These are phyloP conservation scores for Lepisosteus osseus DNA, from an alignment of 2,113 vertebrate genomes.

Conservation along the genomic window DNA sequence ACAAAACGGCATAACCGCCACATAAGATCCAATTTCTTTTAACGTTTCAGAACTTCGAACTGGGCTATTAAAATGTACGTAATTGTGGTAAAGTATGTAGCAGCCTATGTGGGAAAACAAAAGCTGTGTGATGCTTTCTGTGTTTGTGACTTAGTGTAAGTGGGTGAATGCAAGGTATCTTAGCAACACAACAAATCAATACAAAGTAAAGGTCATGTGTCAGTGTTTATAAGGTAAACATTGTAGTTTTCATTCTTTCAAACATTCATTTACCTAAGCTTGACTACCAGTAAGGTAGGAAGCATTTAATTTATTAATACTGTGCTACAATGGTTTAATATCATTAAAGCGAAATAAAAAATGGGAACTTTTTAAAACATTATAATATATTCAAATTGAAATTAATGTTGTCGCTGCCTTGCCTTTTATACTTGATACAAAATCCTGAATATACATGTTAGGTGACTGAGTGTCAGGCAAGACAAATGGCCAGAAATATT, in stretches of 20 bases:
- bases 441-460: too few species aligned
- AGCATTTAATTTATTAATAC: slow-evolving; percentile 6
- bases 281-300: slow-evolving; percentile 20
- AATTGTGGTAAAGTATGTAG: background rate
- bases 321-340: slow-evolving; percentile 8
- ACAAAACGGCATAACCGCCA: too few species aligned
- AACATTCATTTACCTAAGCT: slow-evolving; percentile 7
- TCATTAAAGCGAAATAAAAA: background rate
- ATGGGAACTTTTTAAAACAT: too few species aligned
- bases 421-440: too few species aligned
- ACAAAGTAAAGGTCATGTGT: background rate
- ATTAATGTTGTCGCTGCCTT: too few species aligned
- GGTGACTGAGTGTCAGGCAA: too few species aligned
- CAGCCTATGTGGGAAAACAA: slow-evolving; percentile 5
- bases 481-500: too few species aligned
- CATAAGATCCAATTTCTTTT: too few species aligned
- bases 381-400: too few species aligned
- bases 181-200: background rate
- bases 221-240: background rate
- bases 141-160: background rate
- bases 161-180: background rate
- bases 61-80: too few species aligned
- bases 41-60: too few species aligned
- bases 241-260: slow-evolving; percentile 17
- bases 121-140: background rate